Evolutionary conservation across 1,140 invertebrate species (phyloP), one percentile per base, ranked within the genome.

Genomic region (Drosophila parabipectinata): DNA sequence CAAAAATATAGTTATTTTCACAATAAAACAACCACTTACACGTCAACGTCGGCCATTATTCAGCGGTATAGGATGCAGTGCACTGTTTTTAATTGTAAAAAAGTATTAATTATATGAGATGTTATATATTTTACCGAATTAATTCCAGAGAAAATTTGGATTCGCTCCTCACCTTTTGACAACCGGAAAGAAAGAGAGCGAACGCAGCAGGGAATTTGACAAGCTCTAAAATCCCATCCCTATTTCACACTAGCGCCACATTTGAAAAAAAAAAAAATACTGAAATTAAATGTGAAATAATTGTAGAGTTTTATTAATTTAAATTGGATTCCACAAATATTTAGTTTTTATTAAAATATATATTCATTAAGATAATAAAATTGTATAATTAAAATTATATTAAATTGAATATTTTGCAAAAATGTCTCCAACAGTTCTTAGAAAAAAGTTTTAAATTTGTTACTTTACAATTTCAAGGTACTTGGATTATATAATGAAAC

Each of bases 21-120:
- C 51, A 3, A 24, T 56, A 45, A 45, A 55, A 69, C 45, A 78
- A 26, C 1, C 30, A 87, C 94, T 94, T 93, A 95, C 94, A 92
- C 93, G 93, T 95, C 94, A 71, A 93, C 93, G 91, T 95, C 94
- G 52, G 94, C 94, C 94, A 95, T 95, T 84, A 90, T 94, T 91
- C 52, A 75, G 68, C 72, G 76, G 57, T 85, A 77, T 45, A 58
- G 82, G 83, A 72, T 75, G 74, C 78, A 75, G 79, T 83, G 63
- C 72, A 82, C 85, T 90, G 66, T 26, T 82, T 91, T 67, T 12
- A 45, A 26, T 56, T 47, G 54, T 50, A 56, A 83, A 28, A 63
- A 53, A 48, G 53, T 0, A 6, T 12, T 59, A 77, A 87, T 79
- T 62, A 75, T n/a, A 15, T 15, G 24, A 55, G 90, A 91, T 91